Conservation (phyloP, 2,797 vertebrate genomes). For the Columba guinea region DNA sequence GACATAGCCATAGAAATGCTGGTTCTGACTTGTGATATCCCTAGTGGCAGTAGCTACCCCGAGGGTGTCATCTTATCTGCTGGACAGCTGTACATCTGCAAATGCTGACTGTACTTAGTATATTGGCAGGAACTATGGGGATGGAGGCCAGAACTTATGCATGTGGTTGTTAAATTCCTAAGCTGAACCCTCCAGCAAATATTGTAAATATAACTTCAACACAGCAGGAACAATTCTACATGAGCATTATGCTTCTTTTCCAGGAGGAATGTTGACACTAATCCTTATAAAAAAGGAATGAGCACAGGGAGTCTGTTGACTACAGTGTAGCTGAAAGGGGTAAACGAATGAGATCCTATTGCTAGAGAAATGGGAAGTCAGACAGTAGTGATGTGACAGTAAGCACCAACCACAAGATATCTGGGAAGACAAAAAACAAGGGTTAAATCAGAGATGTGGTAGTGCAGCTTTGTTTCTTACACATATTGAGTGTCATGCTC, state of each 20-base stretch:
- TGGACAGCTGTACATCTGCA: neutral
- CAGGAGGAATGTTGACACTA: neutral
- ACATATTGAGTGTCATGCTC: neutral
- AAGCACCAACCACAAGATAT: neutral
- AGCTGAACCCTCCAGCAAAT: constrained; percentile 8
- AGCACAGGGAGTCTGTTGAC: neutral
- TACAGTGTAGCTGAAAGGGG: neutral
- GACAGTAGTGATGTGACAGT: neutral
- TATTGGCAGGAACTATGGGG: neutral
- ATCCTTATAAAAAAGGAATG: constrained; percentile 27
- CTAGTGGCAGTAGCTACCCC: neutral
- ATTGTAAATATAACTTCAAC: constrained; percentile 13
- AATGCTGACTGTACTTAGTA: neutral
- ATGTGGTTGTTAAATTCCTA: neutral
- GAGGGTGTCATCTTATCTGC: neutral
- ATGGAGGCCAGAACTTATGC: constrained; percentile 2
- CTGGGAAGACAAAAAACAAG: neutral
- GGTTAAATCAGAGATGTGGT: neutral
- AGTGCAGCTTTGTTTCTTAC: neutral
- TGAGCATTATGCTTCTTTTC: neutral
- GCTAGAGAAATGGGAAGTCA: neutral
- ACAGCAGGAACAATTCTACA: constrained; percentile 38
- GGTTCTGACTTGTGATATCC: neutral
- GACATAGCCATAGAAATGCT: neutral
- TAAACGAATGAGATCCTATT: neutral